phyloP scores from a whole-genome alignment of 1,140 invertebrate genomes.

The Marisa cornuarietis region DNA sequence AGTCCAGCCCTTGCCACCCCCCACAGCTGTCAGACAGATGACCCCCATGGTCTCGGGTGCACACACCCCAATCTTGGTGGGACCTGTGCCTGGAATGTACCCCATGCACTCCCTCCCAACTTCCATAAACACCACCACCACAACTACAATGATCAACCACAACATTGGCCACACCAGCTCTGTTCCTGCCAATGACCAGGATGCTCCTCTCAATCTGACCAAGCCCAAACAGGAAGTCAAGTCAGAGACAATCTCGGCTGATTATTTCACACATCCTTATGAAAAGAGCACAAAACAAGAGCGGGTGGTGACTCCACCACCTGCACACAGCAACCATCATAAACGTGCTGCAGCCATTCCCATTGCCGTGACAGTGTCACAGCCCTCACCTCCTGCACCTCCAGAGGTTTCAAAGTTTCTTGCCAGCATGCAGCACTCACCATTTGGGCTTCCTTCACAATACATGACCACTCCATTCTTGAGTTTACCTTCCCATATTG shows the following conservation, averaged over 20 bases:
- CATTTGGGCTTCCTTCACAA: conserved; percentile 51
- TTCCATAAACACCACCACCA: too few relatives aligned
- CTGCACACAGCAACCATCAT: conserved; percentile 51
- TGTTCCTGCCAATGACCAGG: conserved; percentile 66
- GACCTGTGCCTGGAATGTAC: neutral
- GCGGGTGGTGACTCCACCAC: conserved; percentile 46
- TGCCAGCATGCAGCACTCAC: conserved; percentile 39
- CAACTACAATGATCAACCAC: neutral
- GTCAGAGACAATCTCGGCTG: conserved; percentile 27
- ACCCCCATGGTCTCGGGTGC: conserved; percentile 25
- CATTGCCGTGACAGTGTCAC: conserved; percentile 19
- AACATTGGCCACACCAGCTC: conserved; percentile 57
- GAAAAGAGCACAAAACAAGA: conserved; percentile 30
- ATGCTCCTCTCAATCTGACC: conserved; percentile 85
- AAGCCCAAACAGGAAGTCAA: conserved; percentile 78
- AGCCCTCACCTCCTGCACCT: conserved; percentile 10
- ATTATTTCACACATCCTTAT: conserved; percentile 13
- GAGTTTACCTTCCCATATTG: conserved; percentile 44
- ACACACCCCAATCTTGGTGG: neutral
- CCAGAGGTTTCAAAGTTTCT: conserved; percentile 36
- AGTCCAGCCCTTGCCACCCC: conserved; percentile 34
- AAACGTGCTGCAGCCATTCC: conserved; percentile 16
- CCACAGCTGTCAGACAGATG: conserved; percentile 31
- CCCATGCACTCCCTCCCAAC: too few relatives aligned
- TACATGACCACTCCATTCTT: conserved; percentile 55